Base-by-base conservation (phyloP, 1,140 invertebrate genomes). In the fruit fly (Drosophila melanogaster) region DNA sequence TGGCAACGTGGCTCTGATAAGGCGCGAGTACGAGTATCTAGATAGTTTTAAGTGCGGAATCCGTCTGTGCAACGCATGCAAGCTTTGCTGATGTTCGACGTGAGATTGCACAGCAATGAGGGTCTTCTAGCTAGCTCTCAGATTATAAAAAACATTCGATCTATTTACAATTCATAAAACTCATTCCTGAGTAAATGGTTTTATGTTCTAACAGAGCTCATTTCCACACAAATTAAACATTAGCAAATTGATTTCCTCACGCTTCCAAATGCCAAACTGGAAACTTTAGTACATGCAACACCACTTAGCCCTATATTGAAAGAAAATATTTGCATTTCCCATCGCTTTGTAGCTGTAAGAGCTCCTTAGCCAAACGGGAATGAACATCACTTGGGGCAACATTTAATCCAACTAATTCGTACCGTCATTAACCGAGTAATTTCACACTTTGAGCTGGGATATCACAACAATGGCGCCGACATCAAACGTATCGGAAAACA, bases 321-420 rank as follows among this genome's bases (percentile, higher is more conserved):
- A 37, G 12, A 12, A 38, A 61, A 33, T 24, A 35, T 37, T 33
- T 26, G 2, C 8, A 11, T 24, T 24, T 3, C 11, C 3, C 4
- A 43, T n/a, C 26, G 22, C 50, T 56, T 38, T 57, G 35, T 17
- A 17, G n/a, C 24, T 24, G n/a, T 46, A 44, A 24, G 35, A 59
- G 19, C 19, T 56, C 15, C 19, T n/a, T 19, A 30, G 24, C n/a
- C 38, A 19, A 19, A 15, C 41, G 24, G 14, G 58, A 61, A 59
- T 24, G 40, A 64, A 24, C 55, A 64, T 44, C 60, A 35, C 64
- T 65, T 67, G 50, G 33, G 38, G 30, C 35, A 37, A 24, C 64
- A 33, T 65, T 35, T 56, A 69, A 70, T 69, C 64, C 35, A 44
- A 69, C 66, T 56, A 70, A 70, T 70, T 70, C 41, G 50, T 12